Base-by-base conservation (phyloP, 2,797 vertebrate species). In the Smutsia temminckii region DNA sequence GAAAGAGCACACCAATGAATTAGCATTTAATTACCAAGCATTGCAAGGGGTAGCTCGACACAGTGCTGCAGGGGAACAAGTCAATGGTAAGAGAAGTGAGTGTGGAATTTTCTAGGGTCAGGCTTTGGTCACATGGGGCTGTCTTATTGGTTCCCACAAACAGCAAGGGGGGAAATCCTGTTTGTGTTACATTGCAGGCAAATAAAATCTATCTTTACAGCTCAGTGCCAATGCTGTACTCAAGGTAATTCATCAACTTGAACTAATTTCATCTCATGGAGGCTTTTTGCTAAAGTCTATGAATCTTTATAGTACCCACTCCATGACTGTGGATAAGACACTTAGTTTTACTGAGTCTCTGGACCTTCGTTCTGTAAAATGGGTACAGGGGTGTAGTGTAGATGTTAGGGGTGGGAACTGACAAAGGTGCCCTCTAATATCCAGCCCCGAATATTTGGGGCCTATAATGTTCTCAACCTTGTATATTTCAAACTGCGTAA, bases 21-120 rank as follows among this genome's bases (percentile, higher is more conserved):
- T 96, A 97, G 91, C 97, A 97, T 97, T 98, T 98, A 97, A 97
- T 98, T 97, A 97, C 84, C 46, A 96, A 92, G 66, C 63, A 89
- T 80, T 92, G 55, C 25, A 90, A 89, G 53, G 93, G 4, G 17
- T 79, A 93, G 23, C 46, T 69, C 42, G 86, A 89, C 4, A 29
- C 34, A 55, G 68, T n/a, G 25, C 63, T 34, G 23, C 25, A 2
- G 8, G 4, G 55, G 83, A 86, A 53, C 20, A 78, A 83, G 42
- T 6, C 3, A 3, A 49, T 20, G 7, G 34, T 32, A 40, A 7
- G 10, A 37, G 13, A 75, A 11, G 5, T 64, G 18, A 63, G 16
- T 17, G 46, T 40, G 37, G 78, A 27, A 2, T 23, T 61, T 78
- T 34, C 25, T 42, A 57, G 25, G 27, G 8, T 55, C 27, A 7